A percentile compares a stretch with the other conserved stretches of the same genome.
These are phyloP conservation scores for Pelvicachromis taeniatus DNA, from an alignment of 2,113 vertebrate species.

Conservation along the genomic window DNA sequence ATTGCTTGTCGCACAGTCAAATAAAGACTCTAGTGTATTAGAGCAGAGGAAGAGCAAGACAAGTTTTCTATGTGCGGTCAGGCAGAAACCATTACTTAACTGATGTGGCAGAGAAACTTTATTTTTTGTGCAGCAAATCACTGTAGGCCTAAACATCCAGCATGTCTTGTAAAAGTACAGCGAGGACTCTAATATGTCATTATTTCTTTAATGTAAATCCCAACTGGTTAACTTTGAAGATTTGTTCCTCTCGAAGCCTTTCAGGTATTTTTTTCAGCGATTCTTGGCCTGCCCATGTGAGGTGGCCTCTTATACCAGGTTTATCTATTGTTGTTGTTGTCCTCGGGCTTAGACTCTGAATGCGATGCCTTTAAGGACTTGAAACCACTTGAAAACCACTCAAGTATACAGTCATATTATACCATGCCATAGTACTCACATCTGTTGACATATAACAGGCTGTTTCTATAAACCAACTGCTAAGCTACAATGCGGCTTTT, in stretches of 20 bases:
- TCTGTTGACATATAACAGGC: background rate
- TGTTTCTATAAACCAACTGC: background rate
- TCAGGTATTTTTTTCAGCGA: background rate
- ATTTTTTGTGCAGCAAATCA: background rate
- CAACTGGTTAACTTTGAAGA: background rate
- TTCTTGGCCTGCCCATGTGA: background rate
- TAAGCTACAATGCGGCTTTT: background rate
- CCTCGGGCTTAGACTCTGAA: background rate
- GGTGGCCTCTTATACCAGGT: background rate
- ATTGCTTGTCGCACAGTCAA: background rate
- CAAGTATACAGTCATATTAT: background rate
- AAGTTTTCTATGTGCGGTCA: background rate
- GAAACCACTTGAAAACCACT: background rate
- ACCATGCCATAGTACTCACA: background rate
- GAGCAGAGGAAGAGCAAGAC: background rate
- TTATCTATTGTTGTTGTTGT: background rate
- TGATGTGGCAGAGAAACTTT: background rate
- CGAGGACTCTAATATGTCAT: no score
- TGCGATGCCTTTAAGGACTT: background rate
- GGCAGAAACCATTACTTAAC: background rate
- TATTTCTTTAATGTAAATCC: no score
- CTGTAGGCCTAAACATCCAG: background rate
- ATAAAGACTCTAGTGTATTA: background rate
- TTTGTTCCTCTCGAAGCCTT: background rate
- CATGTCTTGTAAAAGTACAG: no score